phyloP scores from a whole-genome alignment of 2,888 invertebrate species.

The Tholera decimalis region DNA sequence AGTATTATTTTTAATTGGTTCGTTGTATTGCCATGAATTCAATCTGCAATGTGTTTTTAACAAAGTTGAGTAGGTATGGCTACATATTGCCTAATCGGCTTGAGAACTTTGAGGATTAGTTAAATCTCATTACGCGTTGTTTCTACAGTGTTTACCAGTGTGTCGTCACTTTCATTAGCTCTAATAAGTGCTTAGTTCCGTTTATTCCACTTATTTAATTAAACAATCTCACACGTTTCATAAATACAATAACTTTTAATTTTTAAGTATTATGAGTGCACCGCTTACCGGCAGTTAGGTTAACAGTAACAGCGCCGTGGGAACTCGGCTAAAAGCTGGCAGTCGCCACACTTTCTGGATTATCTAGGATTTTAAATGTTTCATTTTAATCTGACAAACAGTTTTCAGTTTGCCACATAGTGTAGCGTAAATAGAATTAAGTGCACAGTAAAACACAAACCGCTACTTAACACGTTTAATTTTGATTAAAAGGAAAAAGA shows the following conservation, averaged over 20 bases:
- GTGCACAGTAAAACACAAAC: too few relatives aligned
- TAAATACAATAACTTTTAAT: conserved; percentile 89
- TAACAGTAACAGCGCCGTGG: conserved; percentile 88
- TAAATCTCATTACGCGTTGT: conserved; percentile 73
- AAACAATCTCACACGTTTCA: conserved; percentile 90
- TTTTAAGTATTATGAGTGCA: conserved; percentile 88
- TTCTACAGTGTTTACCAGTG: conserved; percentile 68
- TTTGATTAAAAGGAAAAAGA: too few relatives aligned
- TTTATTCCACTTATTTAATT: conserved; percentile 89
- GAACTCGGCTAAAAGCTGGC: conserved; percentile 86
- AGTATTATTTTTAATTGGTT: conserved; percentile 19
- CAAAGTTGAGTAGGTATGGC: conserved; percentile 31
- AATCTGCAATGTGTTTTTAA: conserved; percentile 41
- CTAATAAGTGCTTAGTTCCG: conserved; percentile 79
- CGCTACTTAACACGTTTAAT: too few relatives aligned
- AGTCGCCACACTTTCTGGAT: conserved; percentile 67
- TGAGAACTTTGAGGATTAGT: conserved; percentile 73
- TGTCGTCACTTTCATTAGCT: conserved; percentile 84
- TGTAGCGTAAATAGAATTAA: too few relatives aligned
- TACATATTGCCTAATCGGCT: conserved; percentile 71
- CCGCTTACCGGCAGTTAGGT: conserved; percentile 88
- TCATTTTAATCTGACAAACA: too few relatives aligned
- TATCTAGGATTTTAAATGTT: conserved; percentile 45
- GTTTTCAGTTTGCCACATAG: too few relatives aligned
- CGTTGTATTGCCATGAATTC: conserved; percentile 34